phyloP scores from a whole-genome alignment of 2,888 invertebrate species.

The Drosophila limbata region DNA sequence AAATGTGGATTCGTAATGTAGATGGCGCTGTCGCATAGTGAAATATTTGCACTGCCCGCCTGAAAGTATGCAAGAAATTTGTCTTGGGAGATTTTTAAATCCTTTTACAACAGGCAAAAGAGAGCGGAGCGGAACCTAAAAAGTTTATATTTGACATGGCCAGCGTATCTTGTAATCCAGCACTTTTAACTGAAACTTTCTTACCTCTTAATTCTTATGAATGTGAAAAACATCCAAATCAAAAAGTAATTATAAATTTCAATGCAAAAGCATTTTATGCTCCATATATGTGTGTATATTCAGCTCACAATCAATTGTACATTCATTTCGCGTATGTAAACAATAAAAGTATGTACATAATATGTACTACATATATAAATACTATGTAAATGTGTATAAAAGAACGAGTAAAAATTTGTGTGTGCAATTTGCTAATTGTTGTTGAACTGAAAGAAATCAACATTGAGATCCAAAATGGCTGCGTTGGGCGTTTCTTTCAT shows the following conservation, averaged over 20 bases:
- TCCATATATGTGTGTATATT: constrained; percentile 12
- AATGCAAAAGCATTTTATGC: constrained; percentile 22
- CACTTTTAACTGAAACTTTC: not conserved
- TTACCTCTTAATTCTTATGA: not conserved
- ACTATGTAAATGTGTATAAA: constrained; percentile 6
- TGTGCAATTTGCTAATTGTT: constrained; percentile 63
- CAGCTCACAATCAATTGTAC: constrained; percentile 22
- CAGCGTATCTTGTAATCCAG: too few relatives aligned
- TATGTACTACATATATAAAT: constrained; percentile 7
- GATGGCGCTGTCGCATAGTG: too few relatives aligned
- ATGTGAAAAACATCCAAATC: not conserved
- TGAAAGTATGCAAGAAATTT: too few relatives aligned
- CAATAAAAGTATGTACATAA: not conserved
- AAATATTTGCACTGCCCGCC: too few relatives aligned
- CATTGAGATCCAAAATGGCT: constrained; percentile 82
- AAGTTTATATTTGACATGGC: too few relatives aligned
- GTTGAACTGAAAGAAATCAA: constrained; percentile 84
- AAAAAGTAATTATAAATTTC: not conserved
- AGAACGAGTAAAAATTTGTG: constrained; percentile 5
- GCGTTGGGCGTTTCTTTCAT: constrained; percentile 82
- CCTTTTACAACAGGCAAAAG: too few relatives aligned
- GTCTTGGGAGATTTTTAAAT: too few relatives aligned
- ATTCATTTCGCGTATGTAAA: constrained; percentile 23
- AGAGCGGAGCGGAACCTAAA: too few relatives aligned
- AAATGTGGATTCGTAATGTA: too few relatives aligned